phyloP scores from a whole-genome alignment of 2,888 invertebrate species.

The Teleiodes luculella region DNA sequence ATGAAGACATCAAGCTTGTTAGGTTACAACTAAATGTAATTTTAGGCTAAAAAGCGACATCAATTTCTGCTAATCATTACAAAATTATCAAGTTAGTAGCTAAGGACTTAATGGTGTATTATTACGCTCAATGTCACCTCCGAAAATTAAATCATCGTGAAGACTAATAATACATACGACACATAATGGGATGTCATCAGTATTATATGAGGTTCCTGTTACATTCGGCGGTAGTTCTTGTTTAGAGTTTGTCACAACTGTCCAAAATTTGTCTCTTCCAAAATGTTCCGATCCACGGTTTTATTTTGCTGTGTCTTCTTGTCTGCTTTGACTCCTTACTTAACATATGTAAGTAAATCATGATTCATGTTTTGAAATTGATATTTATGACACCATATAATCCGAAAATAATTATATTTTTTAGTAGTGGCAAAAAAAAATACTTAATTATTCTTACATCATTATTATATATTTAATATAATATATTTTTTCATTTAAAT shows the following conservation, averaged over 20 bases:
- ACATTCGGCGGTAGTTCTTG: slow-evolving; percentile 10
- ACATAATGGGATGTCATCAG: slow-evolving; percentile 15
- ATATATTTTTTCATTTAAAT: too few species aligned
- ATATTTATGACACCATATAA: too few species aligned
- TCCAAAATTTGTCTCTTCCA: slow-evolving; percentile 14
- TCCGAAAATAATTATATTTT: too few species aligned
- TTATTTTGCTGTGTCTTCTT: slow-evolving; percentile 34
- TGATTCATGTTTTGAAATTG: too few species aligned
- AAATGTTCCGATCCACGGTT: slow-evolving; percentile 39
- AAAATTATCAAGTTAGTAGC: background rate
- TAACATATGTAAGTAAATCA: slow-evolving; percentile 36
- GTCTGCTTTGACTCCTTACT: slow-evolving; percentile 35
- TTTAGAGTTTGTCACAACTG: background rate
- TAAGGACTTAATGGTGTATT: background rate
- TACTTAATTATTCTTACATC: too few species aligned
- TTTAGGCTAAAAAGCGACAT: too few species aligned
- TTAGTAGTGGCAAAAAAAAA: too few species aligned
- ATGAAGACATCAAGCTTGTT: too few species aligned
- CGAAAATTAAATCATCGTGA: slow-evolving; percentile 23
- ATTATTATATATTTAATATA: too few species aligned
- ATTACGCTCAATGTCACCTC: slow-evolving; percentile 25
- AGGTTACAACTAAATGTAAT: too few species aligned
- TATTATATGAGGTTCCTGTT: slow-evolving; percentile 17
- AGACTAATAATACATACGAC: slow-evolving; percentile 22
- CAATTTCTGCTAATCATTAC: too few species aligned